phyloP scores from a whole-genome alignment of 2,797 vertebrate genomes.

The Scomberomorus guttatus region DNA sequence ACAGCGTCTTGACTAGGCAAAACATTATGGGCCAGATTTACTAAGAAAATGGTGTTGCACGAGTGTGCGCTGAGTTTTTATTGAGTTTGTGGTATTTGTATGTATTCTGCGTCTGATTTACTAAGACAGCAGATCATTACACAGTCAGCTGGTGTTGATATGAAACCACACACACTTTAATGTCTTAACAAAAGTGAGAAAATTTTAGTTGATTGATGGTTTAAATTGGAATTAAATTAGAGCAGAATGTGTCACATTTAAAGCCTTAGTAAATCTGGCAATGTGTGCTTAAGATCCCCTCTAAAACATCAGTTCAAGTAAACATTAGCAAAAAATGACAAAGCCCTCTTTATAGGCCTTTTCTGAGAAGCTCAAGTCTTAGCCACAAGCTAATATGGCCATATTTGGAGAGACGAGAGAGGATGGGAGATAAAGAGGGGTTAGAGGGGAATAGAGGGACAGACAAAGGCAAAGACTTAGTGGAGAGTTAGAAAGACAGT shows the following conservation, averaged over 20 bases:
- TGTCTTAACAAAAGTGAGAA: background rate
- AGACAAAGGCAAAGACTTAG: background rate
- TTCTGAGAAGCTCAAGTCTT: slow-evolving; percentile 18
- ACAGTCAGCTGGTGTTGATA: too few species aligned
- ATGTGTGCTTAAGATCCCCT: slow-evolving; percentile 1
- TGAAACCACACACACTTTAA: background rate
- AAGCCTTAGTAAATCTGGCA: background rate
- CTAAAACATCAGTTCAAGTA: slow-evolving; percentile 19
- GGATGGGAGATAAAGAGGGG: slow-evolving; percentile 23
- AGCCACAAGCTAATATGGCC: slow-evolving; percentile 32
- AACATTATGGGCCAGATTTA: too few species aligned
- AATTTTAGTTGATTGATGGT: background rate
- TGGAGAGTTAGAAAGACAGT: background rate
- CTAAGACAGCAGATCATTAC: too few species aligned
- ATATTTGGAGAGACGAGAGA: slow-evolving; percentile 53
- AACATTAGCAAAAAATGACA: slow-evolving; percentile 23
- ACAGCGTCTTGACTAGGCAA: background rate
- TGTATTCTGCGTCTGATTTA: too few species aligned
- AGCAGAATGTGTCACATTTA: background rate
- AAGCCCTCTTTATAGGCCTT: slow-evolving; percentile 45
- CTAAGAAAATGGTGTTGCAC: background rate
- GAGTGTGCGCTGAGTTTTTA: background rate
- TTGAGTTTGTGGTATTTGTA: background rate
- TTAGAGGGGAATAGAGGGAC: background rate
- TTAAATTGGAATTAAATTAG: background rate